Conservation (phyloP, 2,797 vertebrate genomes). For the Acridotheres tristis region DNA sequence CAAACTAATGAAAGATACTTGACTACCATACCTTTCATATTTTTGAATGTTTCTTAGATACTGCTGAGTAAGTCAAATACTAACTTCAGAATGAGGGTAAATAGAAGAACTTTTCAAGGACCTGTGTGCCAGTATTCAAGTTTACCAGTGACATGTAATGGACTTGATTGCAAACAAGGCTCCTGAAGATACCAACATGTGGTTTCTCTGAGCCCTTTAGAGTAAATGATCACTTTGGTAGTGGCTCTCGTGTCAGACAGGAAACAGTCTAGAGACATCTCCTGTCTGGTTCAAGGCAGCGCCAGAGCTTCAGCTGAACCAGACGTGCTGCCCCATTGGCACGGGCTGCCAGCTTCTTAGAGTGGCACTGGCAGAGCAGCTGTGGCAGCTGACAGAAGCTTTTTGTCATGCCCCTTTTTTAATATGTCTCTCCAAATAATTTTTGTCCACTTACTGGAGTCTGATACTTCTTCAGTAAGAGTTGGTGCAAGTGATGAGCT, state of each 20-base stretch:
- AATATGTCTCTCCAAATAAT: background rate
- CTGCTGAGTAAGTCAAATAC: background rate
- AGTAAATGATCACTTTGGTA: background rate
- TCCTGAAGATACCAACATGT: background rate
- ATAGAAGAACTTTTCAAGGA: background rate
- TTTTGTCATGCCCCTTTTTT: background rate
- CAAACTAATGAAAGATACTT: background rate
- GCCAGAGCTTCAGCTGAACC: background rate
- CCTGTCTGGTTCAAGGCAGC: background rate
- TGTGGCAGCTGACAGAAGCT: slow-evolving; percentile 15
- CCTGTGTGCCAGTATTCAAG: background rate
- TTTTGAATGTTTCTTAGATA: background rate
- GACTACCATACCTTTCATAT: background rate
- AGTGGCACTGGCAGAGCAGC: background rate
- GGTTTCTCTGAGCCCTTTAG: background rate
- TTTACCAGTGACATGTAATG: background rate
- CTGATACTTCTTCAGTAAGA: background rate
- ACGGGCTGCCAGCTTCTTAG: background rate
- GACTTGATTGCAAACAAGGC: background rate
- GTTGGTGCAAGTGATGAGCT: background rate
- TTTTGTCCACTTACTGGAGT: background rate
- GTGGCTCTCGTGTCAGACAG: background rate
- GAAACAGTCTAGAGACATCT: background rate
- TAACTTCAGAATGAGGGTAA: background rate
- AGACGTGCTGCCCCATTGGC: background rate